Base-by-base conservation (phyloP, 2,888 invertebrate genomes). In the Idaea dimidiata region DNA sequence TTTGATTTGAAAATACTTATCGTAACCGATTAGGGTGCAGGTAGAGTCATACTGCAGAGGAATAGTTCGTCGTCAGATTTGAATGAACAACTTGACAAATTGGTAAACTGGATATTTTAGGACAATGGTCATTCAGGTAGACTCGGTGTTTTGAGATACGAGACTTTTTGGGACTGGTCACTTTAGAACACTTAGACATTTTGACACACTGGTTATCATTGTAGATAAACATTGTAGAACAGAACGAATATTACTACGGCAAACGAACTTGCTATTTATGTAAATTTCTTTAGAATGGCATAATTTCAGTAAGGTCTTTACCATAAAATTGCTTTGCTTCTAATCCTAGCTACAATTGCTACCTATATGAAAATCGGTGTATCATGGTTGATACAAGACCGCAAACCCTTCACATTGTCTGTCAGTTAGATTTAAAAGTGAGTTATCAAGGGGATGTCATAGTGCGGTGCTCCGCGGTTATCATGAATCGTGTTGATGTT, bases 401-500 rank as follows among this genome's bases (percentile, higher is more conserved):
- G 65, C 66, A 70, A 60, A 57, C 62, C 63, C 43, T 43, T 43
- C 43, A 43, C 43, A 24, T 59, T 65, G 3, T 57, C 54, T 65
- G 3, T 57, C 54, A 14, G 57, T 53, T 53, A 57, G 66, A 69
- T 65, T 60, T 70, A 65, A 72, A 63, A 84, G 77, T 82, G 76
- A 84, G 76, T 88, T 86, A 88, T 84, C 83, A 81, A 76, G 75
- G 68, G 67, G 81, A 82, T 87, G 88, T 86, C 87, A 87, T 77
- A 83, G 80, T 69, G 81, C 70, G 80, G 78, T 73, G 73, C 67
- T 79, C 72, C 72, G 75, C 72, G 75, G 81, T 80, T 83, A 76
- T 77, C 76, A 59, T 62, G 68, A 59, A 60, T 68, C 70, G 73
- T 72, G 68, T 73, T 70, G 97, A 97, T 16, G 94, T 65, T 95